phyloP scores from a whole-genome alignment of 1,140 invertebrate genomes.

The Oncopeltus fasciatus region DNA sequence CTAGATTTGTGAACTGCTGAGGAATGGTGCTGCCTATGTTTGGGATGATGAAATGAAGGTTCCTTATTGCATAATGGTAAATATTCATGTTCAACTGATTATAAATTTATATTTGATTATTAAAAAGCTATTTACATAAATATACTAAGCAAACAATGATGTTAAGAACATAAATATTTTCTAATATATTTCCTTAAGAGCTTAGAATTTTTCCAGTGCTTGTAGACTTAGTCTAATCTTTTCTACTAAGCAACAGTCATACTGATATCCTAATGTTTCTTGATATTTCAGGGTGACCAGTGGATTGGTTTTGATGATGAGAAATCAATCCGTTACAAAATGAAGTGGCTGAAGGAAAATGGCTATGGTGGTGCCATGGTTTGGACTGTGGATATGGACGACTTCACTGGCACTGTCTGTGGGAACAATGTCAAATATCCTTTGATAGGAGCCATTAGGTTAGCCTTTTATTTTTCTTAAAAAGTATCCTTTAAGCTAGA shows the following conservation, averaged over 20 bases:
- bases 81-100: not conserved
- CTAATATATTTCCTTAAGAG: too few species aligned
- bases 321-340: slow-evolving; percentile 65
- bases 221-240: not conserved
- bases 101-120: not conserved
- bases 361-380: slow-evolving; percentile 90
- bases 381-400: slow-evolving; percentile 94
- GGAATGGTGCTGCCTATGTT: slow-evolving; percentile 71
- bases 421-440: slow-evolving; percentile 76
- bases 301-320: slow-evolving; percentile 89
- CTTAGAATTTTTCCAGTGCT: too few species aligned
- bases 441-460: slow-evolving; percentile 79
- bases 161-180: too few species aligned
- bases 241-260: not conserved
- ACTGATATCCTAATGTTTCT: not conserved
- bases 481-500: too few species aligned
- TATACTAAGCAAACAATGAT: not conserved
- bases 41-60: slow-evolving; percentile 89
- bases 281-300: slow-evolving; percentile 53
- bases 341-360: slow-evolving; percentile 79
- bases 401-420: slow-evolving; percentile 73
- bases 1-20: slow-evolving; percentile 80
- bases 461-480: slow-evolving; percentile 4
- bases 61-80: slow-evolving; percentile 44
- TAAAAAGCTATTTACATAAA: not conserved